Percentiles rank a stretch among this genome's conserved stretches.
phyloP scores from a whole-genome alignment of 2,797 vertebrate genomes.

The Urocyon cinereoargenteus region DNA sequence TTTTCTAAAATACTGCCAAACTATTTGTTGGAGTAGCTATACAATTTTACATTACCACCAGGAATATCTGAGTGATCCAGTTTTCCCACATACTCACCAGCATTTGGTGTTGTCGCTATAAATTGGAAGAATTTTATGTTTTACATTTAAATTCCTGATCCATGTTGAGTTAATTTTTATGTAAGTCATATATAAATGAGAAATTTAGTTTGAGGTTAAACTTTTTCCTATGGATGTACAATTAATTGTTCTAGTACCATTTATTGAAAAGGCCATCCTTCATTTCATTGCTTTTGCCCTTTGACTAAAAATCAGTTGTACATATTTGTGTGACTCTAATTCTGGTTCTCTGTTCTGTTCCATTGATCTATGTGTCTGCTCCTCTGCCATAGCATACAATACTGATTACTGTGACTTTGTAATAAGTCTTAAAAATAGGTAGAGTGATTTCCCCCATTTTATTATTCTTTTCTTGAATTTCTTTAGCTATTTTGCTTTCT shows the following conservation, averaged over 20 bases:
- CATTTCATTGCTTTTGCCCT: neutral
- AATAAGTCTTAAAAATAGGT: neutral
- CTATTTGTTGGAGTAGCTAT: neutral
- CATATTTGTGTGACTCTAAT: neutral
- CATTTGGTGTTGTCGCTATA: neutral
- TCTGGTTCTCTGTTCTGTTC: neutral
- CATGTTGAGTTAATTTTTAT: slow-evolving; percentile 12
- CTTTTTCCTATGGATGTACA: neutral
- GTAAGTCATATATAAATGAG: neutral
- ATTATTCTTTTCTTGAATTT: neutral
- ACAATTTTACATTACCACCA: neutral
- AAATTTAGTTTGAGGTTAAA: neutral
- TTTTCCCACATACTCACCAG: neutral
- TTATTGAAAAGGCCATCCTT: neutral
- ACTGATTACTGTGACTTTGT: neutral
- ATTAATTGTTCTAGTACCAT: neutral
- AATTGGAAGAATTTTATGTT: neutral
- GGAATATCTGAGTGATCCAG: neutral
- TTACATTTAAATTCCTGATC: neutral
- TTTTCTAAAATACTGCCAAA: neutral
- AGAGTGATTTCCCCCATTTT: neutral
- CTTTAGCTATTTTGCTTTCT: neutral
- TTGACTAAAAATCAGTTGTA: neutral
- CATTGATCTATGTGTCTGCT: neutral
- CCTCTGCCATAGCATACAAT: neutral